Conservation (phyloP, 2,113 vertebrate species). For the Atherinomorus stipes region DNA sequence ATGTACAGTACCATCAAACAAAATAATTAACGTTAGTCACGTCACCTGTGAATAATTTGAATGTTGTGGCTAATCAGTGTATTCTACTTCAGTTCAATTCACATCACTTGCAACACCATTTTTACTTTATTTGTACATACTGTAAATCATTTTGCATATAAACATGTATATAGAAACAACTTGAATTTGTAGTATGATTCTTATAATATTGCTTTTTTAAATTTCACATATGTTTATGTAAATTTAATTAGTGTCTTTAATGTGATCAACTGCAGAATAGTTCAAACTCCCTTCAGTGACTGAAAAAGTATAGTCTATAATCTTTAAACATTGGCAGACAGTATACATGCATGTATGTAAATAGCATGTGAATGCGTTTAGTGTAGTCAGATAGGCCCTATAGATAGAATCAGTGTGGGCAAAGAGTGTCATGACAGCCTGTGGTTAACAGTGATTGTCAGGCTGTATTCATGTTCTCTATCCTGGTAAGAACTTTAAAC, state of each 20-base stretch:
- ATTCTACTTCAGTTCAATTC: too few species aligned
- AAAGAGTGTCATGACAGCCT: slow-evolving; percentile 38
- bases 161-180: too few species aligned
- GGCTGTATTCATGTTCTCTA: neutral
- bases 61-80: too few species aligned
- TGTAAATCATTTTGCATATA: too few species aligned
- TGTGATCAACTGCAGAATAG: neutral
- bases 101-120: too few species aligned
- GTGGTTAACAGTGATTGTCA: slow-evolving; percentile 31
- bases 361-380: slow-evolving; percentile 10
- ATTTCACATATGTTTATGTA: neutral
- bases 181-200: too few species aligned
- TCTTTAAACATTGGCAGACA: neutral
- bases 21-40: too few species aligned
- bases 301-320: neutral
- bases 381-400: slow-evolving; percentile 29
- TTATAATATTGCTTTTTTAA: too few species aligned
- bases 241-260: neutral
- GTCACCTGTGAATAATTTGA: too few species aligned
- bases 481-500: slow-evolving; percentile 4
- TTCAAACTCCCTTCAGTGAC: neutral
- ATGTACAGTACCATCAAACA: too few species aligned
- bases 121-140: too few species aligned
- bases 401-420: slow-evolving; percentile 55
- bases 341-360: slow-evolving; percentile 19